Evolutionary conservation across 2,797 vertebrate species (phyloP), one percentile per base, ranked within the genome.

Genomic region (Bradypodion ventrale): DNA sequence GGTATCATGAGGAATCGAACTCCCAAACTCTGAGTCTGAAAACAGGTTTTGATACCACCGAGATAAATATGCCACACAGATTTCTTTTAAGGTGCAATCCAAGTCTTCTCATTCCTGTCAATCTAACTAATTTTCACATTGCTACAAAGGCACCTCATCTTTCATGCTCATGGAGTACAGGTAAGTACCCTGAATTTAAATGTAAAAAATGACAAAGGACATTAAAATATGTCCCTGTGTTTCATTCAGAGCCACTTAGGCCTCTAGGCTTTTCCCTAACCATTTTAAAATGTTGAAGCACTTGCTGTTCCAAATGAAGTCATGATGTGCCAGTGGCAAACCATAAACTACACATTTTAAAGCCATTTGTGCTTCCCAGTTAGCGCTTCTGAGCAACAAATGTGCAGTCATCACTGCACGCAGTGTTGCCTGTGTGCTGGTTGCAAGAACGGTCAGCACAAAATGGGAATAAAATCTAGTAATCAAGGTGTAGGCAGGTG

Each of bases 341-440:
- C 4, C 40, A 12, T 60, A 19, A 88, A 82, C 56, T 9, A 4
- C 25, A 42, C 5, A 10, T 75, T 29, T 89, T 87, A 49, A 25
- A 82, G 85, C 86, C 80, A 40, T 40, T 66, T 46, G 32, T 69
- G 5, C 13, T 66, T 73, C 52, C 56, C 73, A 75, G 1, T 0
- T 78, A 49, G 91, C 85, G 70, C 25, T 56, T 73, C 77, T 84
- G 52, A 81, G 83, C 73, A 83, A 35, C 19, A 49, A 56, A 3
- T 19, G 1, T 74, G 23, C 0, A 42, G 32, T 21, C 32, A 15
- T 0, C 0, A 1, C 0, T 42, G 35, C 29, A 29, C 56, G 32
- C 8, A 49, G 60, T 72, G 82, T 80, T 56, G 59, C 60, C 19
- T 0, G 52, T 52, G 49, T 21, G 23, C 63, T 74, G 4, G 2